phyloP scores from a whole-genome alignment of 2,797 vertebrate species.

The Chloroceryle amazona region DNA sequence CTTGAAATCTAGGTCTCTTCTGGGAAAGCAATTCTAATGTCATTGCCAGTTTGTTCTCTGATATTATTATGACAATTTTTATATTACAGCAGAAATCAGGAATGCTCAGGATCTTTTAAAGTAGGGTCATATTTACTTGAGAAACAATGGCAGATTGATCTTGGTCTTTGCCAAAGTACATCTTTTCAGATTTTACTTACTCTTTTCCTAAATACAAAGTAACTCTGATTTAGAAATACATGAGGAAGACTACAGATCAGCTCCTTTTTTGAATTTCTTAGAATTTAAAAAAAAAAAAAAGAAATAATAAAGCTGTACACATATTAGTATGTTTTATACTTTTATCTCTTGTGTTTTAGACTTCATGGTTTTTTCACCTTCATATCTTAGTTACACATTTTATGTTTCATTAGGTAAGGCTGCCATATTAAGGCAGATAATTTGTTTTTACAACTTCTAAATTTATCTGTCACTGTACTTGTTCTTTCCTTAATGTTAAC shows the following conservation, averaged over 20 bases:
- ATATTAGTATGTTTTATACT: not conserved
- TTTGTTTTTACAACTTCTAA: conserved; percentile 39
- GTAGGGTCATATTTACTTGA: not conserved
- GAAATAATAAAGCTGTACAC: not conserved
- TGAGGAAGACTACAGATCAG: not conserved
- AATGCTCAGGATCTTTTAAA: not conserved
- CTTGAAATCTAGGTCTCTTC: not conserved
- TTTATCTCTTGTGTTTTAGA: not conserved
- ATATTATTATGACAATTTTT: not conserved
- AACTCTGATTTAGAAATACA: not conserved
- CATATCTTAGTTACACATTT: not conserved
- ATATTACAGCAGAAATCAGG: not conserved
- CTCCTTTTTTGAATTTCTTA: not conserved
- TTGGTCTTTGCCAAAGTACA: not conserved
- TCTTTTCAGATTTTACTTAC: not conserved
- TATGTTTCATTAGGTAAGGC: not conserved
- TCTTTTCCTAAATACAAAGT: not conserved
- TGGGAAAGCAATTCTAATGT: not conserved
- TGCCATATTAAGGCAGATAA: not conserved
- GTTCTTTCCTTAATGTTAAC: conserved; percentile 11
- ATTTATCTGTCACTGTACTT: not conserved
- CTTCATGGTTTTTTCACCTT: not conserved
- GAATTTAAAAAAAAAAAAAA: not conserved
- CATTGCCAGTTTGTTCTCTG: not conserved
- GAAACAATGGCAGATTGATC: not conserved